Conservation (phyloP, 92 coral and sea anemone species). For the Paragorgia papillata region DNA sequence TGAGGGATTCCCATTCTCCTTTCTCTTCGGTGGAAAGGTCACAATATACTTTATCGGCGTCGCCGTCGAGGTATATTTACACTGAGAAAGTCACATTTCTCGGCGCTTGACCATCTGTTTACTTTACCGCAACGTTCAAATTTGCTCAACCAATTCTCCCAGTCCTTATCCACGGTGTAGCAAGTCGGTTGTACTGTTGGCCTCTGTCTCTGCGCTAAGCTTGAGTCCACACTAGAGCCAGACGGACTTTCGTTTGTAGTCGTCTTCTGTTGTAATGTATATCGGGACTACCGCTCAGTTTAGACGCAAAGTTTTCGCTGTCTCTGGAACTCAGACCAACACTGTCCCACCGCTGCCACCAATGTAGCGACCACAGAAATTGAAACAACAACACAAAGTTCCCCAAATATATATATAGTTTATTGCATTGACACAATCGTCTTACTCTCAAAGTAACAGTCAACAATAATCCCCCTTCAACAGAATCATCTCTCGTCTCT, state of each 20-base stretch:
- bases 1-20: slow-evolving; percentile 7
- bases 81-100: not conserved
- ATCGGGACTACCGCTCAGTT: too few species aligned
- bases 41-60: slow-evolving; percentile 14
- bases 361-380: not conserved
- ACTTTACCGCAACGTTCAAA: slow-evolving; percentile 1
- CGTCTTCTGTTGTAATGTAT: slow-evolving; percentile 1
- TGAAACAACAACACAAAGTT: too few species aligned
- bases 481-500: too few species aligned
- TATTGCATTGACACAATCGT: too few species aligned
- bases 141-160: slow-evolving; percentile 7
- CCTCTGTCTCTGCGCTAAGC: not conserved
- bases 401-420: too few species aligned
- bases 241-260: not conserved
- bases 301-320: not conserved
- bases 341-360: not conserved
- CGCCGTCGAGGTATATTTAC: too few species aligned
- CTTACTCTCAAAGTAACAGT: too few species aligned
- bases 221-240: not conserved
- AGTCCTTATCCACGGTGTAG: not conserved
- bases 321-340: slow-evolving; percentile 1
- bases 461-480: too few species aligned
- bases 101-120: not conserved
- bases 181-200: slow-evolving; percentile 14
- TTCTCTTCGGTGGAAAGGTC: slow-evolving; percentile 7